Percentiles rank a stretch among this genome's conserved stretches.
Conservation (phyloP, 1,140 invertebrate species). For the Papilio dardanus region DNA sequence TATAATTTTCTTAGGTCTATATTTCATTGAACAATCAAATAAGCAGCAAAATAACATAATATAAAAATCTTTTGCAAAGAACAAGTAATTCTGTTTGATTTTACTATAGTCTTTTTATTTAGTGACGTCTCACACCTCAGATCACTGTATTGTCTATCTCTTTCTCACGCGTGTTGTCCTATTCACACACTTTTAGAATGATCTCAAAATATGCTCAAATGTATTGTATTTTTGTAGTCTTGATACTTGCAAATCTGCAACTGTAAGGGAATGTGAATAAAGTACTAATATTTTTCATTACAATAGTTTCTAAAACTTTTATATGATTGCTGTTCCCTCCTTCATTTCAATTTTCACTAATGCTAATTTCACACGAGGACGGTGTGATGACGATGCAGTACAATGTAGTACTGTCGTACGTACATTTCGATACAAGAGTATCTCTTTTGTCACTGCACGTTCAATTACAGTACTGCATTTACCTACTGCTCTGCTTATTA, state of each 20-base stretch:
- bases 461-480: not conserved
- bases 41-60: not conserved
- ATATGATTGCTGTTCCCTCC: not conserved
- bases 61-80: not conserved
- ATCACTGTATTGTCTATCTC: not conserved
- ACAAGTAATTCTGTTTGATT: not conserved
- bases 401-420: not conserved
- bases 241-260: not conserved
- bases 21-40: not conserved
- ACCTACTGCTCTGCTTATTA: not conserved
- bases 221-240: not conserved
- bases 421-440: not conserved
- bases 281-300: not conserved
- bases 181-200: not conserved
- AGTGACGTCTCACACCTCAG: too few species aligned
- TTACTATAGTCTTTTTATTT: too few species aligned
- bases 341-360: constrained; percentile 15
- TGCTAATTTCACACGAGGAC: not conserved
- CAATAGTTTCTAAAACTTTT: constrained; percentile 11
- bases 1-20: not conserved
- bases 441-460: too few species aligned
- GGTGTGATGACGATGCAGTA: too few species aligned
- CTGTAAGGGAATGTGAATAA: not conserved
- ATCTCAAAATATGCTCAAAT: not conserved
- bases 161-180: not conserved